Evolutionary conservation across 35 echinoderm and acorn worm genomes (phyloP), one percentile per base, ranked within the genome.

Genomic region (Lytechinus variegatus): DNA sequence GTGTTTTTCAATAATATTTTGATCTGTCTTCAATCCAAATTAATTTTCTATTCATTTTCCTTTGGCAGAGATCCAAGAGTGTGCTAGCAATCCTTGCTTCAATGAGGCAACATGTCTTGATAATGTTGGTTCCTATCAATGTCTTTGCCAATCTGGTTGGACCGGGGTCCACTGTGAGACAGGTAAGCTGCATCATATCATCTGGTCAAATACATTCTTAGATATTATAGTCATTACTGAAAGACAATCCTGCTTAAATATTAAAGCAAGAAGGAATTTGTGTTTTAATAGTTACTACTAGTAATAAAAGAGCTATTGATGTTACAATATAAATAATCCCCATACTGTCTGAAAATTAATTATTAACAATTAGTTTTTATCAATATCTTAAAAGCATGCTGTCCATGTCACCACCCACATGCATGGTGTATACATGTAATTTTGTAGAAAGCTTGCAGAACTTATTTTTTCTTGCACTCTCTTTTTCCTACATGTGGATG

Each of bases 61-160:
- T 54, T 55, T 72, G 56, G 29, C 91, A 97, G 97, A 96, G 56
- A 87, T 57, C 51, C 92, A 95, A 86, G 97, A 98, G 55, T 98
- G 97, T 96, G 94, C 91, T 44, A 98, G 97, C 86, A 94, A 95
- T 94, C 96, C 96, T 6, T 97, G 97, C 88, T 86, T 54, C 9
- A 97, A 97, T 92, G 95, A 95, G 10, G 97, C 92, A 28, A 95
- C 92, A 9, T 97, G 97, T 57, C 5, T 61, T 1, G 94, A 97
- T 93, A 53, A 54, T 9, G 27, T 94, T 27, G 96, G 94, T 29
- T 95, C 86, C 27, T 97, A 94, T 72, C 66, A 97, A 53, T 97
- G 97, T 29, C 89, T 86, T 9, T 97, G 97, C 87, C 44, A 94
- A 86, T 92, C 95, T 24, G 97, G 97, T 12, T 97, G 95, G 95